Conservation (phyloP, 2,797 vertebrate genomes). For the Prunella strophiata region DNA sequence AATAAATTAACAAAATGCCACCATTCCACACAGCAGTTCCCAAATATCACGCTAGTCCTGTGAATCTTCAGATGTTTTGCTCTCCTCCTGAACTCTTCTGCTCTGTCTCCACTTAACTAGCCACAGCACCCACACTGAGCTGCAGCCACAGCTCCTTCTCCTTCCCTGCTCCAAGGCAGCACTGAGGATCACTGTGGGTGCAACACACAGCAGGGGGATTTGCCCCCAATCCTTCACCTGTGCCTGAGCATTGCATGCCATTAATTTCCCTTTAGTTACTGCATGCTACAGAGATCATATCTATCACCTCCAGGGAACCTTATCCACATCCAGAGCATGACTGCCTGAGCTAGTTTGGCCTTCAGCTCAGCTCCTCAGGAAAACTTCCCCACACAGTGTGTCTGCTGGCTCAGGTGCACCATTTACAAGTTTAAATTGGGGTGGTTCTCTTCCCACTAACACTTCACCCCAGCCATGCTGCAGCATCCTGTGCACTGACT, state of each 20-base stretch:
- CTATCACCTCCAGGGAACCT: not conserved
- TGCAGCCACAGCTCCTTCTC: not conserved
- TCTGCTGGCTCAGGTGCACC: not conserved
- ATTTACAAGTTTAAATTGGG: not conserved
- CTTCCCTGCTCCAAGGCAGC: not conserved
- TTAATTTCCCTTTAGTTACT: not conserved
- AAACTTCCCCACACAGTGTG: not conserved
- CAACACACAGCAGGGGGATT: not conserved
- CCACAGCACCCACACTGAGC: rapidly evolving
- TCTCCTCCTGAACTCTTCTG: not conserved
- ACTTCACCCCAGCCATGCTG: not conserved
- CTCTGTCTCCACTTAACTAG: not conserved
- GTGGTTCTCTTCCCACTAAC: not conserved
- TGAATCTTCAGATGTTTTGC: not conserved
- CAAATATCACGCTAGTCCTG: not conserved
- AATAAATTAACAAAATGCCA: conserved; percentile 19
- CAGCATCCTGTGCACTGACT: not conserved
- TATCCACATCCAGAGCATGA: rapidly evolving
- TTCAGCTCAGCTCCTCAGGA: not conserved
- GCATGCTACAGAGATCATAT: not conserved
- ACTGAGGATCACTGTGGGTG: not conserved
- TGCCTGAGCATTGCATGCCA: not conserved
- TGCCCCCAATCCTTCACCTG: not conserved
- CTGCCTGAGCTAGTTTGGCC: not conserved
- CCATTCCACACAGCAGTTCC: not conserved